These are phyloP conservation scores for Antitype chi DNA, from an alignment of 2,888 invertebrate genomes.

Conservation along the genomic window DNA sequence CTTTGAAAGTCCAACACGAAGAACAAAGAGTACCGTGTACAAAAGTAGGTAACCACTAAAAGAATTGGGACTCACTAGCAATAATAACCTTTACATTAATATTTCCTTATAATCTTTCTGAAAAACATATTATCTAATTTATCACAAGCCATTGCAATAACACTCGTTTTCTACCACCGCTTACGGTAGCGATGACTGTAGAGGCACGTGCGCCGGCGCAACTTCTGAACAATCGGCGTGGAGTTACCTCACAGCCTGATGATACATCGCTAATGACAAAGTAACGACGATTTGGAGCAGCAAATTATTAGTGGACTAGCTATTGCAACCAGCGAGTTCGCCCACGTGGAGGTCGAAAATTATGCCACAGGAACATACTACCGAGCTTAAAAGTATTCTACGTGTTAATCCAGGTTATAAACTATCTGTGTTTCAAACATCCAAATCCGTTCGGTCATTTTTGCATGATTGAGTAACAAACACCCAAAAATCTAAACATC, in stretches of 20 bases:
- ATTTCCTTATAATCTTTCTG: neutral
- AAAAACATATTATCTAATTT: neutral
- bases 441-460: no score
- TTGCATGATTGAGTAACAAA: no score
- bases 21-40: no score
- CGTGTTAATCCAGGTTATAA: no score
- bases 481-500: no score
- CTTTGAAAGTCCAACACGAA: no score
- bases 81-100: neutral
- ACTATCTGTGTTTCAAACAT: no score
- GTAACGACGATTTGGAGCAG: slow-evolving; percentile 26
- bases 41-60: neutral
- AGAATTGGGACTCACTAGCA: neutral
- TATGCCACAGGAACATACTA: no score
- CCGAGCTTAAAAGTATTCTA: no score
- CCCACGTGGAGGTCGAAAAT: no score
- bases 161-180: slow-evolving; percentile 55
- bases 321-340: no score
- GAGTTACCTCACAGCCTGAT: slow-evolving; percentile 56
- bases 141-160: slow-evolving; percentile 12
- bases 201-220: slow-evolving; percentile 71
- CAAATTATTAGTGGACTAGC: neutral
- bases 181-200: slow-evolving; percentile 61
- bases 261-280: slow-evolving; percentile 60
- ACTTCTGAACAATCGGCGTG: slow-evolving; percentile 58